Evolutionary conservation across 2,797 vertebrate species (phyloP), one percentile per base, ranked within the genome.

Genomic region (Ispidina lecontei): DNA sequence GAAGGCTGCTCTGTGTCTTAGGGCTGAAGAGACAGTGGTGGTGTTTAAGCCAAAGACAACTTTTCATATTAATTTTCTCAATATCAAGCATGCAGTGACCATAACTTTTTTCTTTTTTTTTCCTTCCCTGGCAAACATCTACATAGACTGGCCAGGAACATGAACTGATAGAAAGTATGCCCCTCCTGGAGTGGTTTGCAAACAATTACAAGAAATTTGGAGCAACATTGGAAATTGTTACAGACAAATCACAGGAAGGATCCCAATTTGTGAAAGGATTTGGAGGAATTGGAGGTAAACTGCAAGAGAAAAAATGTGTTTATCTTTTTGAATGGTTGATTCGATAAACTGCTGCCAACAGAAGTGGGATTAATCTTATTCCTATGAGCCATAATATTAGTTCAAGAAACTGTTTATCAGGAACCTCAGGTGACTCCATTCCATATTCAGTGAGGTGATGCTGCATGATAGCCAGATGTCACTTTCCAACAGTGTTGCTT

Each of bases 261-360:
- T 99, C 99, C 64, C 99, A 99, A 97, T 99, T 99, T 93, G 99
- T 99, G 97, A 99, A 99, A 98, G 99, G 99, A 98, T 99, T 99
- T 97, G 99, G 99, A 98, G 99, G 99, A 97, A 99, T 99, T 69
- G 99, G 99, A 96, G 99, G 99, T 99, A 96, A 98, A 97, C 77
- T 58, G 52, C 84, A 85, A 80, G 49, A 80, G 31, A 35, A 62
- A 26, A 54, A 58, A 51, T 9, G 16, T 14, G 9, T 59, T 51
- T 49, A 4, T 28, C 3, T 33, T 69, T 21, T 31, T 70, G 26
- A 44, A 58, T 39, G 28, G 26, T 51, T 69, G 59, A 43, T 71
- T 44, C 49, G 33, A 55, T 81, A 71, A 76, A 28, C 14, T 79
- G 23, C 3, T 93, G 71, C 39, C 22, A 43, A 7, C 22, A 35